Conservation (phyloP, 2,888 invertebrate species). For the Tetragonula carbonaria region DNA sequence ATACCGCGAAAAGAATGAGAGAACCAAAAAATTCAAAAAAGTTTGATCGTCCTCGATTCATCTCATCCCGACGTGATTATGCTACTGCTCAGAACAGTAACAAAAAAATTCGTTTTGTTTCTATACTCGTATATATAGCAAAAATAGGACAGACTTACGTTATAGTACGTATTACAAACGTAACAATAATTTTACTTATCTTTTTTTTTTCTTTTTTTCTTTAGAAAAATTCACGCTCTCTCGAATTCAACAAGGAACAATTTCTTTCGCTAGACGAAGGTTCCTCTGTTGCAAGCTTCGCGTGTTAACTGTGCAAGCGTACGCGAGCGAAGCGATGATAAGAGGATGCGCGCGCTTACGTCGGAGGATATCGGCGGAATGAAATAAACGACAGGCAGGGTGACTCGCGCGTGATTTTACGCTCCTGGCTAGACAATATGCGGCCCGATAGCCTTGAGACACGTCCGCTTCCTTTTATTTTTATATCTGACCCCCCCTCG, state of each 20-base stretch:
- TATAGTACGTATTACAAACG: neutral
- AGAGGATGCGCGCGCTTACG: neutral
- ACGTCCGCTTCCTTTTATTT: slow-evolving; percentile 72
- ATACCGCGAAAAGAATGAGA: neutral
- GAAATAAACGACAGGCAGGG: slow-evolving; percentile 8
- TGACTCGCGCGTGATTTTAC: slow-evolving; percentile 39
- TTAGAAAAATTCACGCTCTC: neutral
- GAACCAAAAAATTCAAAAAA: neutral
- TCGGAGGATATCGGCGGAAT: neutral
- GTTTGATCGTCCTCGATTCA: neutral
- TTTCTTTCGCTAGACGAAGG: neutral
- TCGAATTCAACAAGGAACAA: neutral
- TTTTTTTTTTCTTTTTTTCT: neutral
- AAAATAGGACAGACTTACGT: neutral
- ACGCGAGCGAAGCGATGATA: neutral
- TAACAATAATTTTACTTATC: too few relatives aligned
- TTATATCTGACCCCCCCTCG: slow-evolving; percentile 64
- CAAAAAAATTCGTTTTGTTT: neutral
- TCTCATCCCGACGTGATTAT: neutral
- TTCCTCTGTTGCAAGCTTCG: too few relatives aligned
- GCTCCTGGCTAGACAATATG: slow-evolving; percentile 58
- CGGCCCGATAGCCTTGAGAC: slow-evolving; percentile 70
- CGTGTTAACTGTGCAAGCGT: neutral
- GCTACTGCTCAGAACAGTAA: too few relatives aligned
- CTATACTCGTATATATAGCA: neutral